phyloP scores from a whole-genome alignment of 1,140 invertebrate species.

The Camponotus pennsylvanicus region DNA sequence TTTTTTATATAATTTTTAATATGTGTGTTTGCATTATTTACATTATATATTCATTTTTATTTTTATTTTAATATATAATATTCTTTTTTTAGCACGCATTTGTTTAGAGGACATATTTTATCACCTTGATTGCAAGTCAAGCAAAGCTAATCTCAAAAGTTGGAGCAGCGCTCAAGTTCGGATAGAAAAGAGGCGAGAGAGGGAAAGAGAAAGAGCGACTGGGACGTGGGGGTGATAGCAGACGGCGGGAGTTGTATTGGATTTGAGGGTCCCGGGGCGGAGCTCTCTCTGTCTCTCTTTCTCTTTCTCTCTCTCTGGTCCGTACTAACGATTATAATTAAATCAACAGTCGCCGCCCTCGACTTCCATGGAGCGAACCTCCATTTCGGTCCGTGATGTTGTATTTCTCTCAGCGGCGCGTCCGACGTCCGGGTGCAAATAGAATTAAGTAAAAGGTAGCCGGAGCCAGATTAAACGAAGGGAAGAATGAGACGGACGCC shows the following conservation, averaged over 20 bases:
- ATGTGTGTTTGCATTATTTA: background rate
- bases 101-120: background rate
- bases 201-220: conserved; percentile 48
- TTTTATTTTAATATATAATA: background rate
- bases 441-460: conserved; percentile 63
- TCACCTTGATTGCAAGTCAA: background rate
- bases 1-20: background rate
- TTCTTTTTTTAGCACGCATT: background rate
- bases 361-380: conserved; percentile 76
- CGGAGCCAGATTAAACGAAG: conserved; percentile 39
- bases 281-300: conserved; percentile 53
- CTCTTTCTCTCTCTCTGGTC: conserved; percentile 63
- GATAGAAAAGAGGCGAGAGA: conserved; percentile 33
- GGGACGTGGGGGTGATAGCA: conserved; percentile 64
- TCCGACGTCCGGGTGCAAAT: conserved; percentile 33
- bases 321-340: conserved; percentile 84
- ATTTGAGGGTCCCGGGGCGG: conserved; percentile 82
- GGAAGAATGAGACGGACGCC: conserved; percentile 30
- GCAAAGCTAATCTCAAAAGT: conserved; percentile 21
- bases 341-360: conserved; percentile 85
- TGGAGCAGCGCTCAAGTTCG: background rate
- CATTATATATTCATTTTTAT: background rate
- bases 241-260: conserved; percentile 80
- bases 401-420: conserved; percentile 42
- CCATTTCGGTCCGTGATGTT: conserved; percentile 71